Conservation (phyloP, 2,888 invertebrate species). For the Gibbula magus region DNA sequence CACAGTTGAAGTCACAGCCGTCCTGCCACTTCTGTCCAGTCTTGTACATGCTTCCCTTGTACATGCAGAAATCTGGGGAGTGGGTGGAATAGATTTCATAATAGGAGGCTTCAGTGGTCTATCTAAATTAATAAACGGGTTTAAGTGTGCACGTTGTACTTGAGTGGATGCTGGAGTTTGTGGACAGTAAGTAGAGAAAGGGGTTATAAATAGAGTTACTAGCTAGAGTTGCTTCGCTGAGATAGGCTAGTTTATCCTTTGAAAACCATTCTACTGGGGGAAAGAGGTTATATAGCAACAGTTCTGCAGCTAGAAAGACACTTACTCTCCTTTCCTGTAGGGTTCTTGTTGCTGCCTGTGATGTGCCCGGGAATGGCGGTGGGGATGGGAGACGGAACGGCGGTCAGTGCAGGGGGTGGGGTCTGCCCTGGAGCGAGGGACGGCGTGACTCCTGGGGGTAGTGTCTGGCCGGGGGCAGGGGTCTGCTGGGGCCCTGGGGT, state of each 20-base stretch:
- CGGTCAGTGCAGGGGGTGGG: slow-evolving; percentile 28
- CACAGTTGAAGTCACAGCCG: slow-evolving; percentile 57
- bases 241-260: neutral
- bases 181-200: neutral
- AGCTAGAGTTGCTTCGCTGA: neutral
- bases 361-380: slow-evolving; percentile 24
- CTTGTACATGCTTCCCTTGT: slow-evolving; percentile 54
- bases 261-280: neutral
- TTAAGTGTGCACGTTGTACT: neutral
- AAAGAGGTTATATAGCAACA: too few species aligned
- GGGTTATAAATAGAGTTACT: neutral
- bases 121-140: neutral
- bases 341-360: neutral
- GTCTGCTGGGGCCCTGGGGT: slow-evolving; percentile 37
- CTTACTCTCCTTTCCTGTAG: neutral
- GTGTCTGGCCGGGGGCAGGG: slow-evolving; percentile 34
- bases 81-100: neutral
- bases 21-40: slow-evolving; percentile 62
- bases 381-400: slow-evolving; percentile 46
- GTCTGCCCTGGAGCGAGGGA: slow-evolving; percentile 36
- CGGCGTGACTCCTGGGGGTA: slow-evolving; percentile 31
- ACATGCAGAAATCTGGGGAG: slow-evolving; percentile 57
- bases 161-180: neutral
- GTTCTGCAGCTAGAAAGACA: neutral
- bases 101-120: neutral